A percentile compares a stretch with the other conserved stretches of the same genome.
Evolutionary conservation across 1,140 invertebrate species (phyloP).

Genomic region (Riptortus pedestris): DNA sequence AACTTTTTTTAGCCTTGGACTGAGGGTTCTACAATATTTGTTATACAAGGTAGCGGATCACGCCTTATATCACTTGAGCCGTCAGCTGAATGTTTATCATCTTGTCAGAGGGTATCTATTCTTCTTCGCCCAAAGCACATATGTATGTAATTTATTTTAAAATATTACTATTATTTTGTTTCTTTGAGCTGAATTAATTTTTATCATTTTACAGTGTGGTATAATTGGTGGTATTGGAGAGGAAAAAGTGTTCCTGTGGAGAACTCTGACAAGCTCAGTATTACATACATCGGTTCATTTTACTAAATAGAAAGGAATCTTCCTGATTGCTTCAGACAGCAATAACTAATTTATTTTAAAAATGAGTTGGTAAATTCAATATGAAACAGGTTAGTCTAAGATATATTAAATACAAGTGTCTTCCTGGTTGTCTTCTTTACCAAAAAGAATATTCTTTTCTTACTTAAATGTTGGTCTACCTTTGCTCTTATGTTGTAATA

Average conservation of each 20-base stretch:
- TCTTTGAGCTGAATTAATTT: no score
- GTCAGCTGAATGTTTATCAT: slow-evolving; percentile 51
- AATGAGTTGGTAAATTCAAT: no score
- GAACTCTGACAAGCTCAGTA: slow-evolving; percentile 46
- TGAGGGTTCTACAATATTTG: slow-evolving; percentile 62
- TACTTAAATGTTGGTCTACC: no score
- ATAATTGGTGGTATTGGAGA: slow-evolving; percentile 76
- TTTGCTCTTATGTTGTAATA: no score
- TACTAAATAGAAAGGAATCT: no score
- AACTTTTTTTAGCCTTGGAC: slow-evolving; percentile 49
- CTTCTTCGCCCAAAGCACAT: slow-evolving; percentile 52
- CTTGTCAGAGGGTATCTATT: slow-evolving; percentile 52
- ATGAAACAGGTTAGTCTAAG: no score
- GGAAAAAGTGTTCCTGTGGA: slow-evolving; percentile 49
- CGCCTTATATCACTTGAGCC: slow-evolving; percentile 53
- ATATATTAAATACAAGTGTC: no score
- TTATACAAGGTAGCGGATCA: slow-evolving; percentile 53
- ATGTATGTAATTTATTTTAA: slow-evolving; percentile 45
- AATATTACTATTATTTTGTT: slow-evolving; percentile 2
- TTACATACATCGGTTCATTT: slow-evolving; percentile 55
- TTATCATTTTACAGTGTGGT: slow-evolving; percentile 56
- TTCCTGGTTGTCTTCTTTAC: no score
- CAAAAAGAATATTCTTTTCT: no score
- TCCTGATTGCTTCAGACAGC: no score
- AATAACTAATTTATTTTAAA: no score